phyloP scores from a whole-genome alignment of 2,888 invertebrate species.

The Eutolmus rufibarbis region DNA sequence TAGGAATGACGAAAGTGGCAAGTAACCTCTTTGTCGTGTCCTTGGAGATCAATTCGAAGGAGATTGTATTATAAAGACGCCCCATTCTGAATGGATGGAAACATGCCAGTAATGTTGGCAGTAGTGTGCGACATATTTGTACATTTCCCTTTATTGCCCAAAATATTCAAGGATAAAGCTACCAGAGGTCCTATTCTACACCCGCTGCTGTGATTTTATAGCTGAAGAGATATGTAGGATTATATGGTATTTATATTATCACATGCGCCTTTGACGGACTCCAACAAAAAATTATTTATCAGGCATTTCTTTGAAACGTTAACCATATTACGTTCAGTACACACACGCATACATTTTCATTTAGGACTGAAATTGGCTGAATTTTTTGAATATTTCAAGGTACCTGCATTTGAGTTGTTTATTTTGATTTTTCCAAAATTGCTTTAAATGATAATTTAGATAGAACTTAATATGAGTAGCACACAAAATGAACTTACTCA shows the following conservation, averaged over 20 bases:
- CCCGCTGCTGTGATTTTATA: slow-evolving; percentile 11
- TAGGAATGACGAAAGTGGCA: neutral
- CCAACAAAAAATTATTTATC: neutral
- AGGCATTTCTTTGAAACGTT: neutral
- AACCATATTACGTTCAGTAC: too few relatives aligned
- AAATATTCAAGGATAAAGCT: neutral
- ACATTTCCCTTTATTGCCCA: slow-evolving; percentile 16
- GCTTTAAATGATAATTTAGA: too few relatives aligned
- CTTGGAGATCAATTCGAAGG: slow-evolving; percentile 31
- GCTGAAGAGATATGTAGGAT: neutral
- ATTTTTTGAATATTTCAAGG: too few relatives aligned
- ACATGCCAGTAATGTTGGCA: slow-evolving; percentile 22
- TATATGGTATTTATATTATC: neutral
- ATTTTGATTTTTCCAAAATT: too few relatives aligned
- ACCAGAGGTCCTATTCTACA: neutral
- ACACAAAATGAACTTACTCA: too few relatives aligned
- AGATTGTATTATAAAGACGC: slow-evolving; percentile 12
- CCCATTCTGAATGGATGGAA: neutral
- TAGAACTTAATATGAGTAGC: too few relatives aligned
- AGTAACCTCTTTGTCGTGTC: slow-evolving; percentile 14
- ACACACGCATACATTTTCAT: too few relatives aligned
- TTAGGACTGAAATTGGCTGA: too few relatives aligned
- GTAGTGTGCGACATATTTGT: slow-evolving; percentile 21
- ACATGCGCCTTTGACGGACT: neutral
- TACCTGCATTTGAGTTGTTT: too few relatives aligned